Conservation (phyloP, 2,797 vertebrate species). For the Atherinosoma microstoma region DNA sequence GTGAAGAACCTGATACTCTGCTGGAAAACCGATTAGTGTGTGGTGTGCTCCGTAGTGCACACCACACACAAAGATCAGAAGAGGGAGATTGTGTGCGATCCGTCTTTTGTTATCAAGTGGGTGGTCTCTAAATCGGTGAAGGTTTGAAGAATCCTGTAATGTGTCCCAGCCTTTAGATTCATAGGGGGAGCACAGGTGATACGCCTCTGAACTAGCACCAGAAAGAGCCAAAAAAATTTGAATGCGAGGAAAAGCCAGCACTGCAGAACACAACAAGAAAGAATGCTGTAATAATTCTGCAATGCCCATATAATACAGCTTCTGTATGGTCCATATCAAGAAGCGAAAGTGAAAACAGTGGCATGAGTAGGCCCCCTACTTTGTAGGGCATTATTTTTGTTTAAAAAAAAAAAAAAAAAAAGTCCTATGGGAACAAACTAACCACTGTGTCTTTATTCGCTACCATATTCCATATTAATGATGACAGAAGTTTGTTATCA, state of each 20-base stretch:
- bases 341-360: background rate
- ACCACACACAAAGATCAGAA: too few relatives aligned
- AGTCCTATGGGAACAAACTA: background rate
- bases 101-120: too few relatives aligned
- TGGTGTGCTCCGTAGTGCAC: too few relatives aligned
- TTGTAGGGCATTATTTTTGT: background rate
- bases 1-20: too few relatives aligned
- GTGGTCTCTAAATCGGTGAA: too few relatives aligned
- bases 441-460: background rate
- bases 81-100: too few relatives aligned
- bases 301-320: background rate
- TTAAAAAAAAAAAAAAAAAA: too few relatives aligned
- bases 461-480: background rate
- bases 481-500: conserved; percentile 2
- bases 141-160: too few relatives aligned
- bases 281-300: background rate
- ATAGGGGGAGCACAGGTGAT: background rate
- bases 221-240: background rate
- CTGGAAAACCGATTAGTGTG: too few relatives aligned
- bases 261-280: background rate
- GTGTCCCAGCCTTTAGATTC: too few relatives aligned
- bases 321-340: too few relatives aligned
- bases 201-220: background rate
- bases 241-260: background rate
- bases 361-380: background rate